These are phyloP conservation scores for Melanostoma scalare DNA, from an alignment of 2,888 invertebrate genomes.

Conservation along the genomic window DNA sequence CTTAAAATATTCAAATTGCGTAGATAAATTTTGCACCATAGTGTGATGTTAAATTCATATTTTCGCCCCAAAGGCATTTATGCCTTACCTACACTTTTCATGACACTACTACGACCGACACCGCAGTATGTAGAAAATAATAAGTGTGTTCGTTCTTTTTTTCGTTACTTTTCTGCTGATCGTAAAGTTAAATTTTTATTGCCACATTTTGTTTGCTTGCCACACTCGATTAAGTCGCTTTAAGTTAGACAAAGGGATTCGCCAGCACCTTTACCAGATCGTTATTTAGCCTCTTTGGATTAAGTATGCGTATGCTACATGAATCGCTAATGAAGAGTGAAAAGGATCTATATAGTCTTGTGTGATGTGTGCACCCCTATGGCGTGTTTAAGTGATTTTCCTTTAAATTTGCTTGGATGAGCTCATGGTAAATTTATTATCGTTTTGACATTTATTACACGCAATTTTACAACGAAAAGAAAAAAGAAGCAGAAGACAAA, in stretches of 20 bases:
- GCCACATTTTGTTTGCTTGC: constrained; percentile 9
- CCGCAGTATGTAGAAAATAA: not conserved
- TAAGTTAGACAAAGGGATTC: constrained; percentile 35
- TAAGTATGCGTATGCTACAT: constrained; percentile 1
- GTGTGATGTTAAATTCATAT: constrained; percentile 37
- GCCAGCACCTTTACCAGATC: constrained; percentile 10
- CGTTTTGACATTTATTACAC: constrained; percentile 56
- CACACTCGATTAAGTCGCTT: constrained; percentile 27
- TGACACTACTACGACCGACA: too few relatives aligned
- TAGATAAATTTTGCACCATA: constrained; percentile 48
- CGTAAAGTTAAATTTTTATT: constrained; percentile 38
- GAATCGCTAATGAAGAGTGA: constrained; percentile 29
- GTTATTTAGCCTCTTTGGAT: not conserved
- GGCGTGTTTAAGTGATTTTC: constrained; percentile 22
- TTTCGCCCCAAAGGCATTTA: constrained; percentile 16
- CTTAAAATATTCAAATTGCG: constrained; percentile 43
- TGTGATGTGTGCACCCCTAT: constrained; percentile 4
- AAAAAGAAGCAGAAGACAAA: not conserved
- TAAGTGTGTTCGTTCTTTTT: constrained; percentile 13
- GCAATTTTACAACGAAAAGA: constrained; percentile 15
- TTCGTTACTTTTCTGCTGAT: constrained; percentile 26
- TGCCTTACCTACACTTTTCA: not conserved
- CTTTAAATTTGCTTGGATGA: not conserved
- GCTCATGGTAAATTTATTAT: constrained; percentile 48
- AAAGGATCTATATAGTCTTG: constrained; percentile 7